Evolutionary conservation across 2,888 invertebrate genomes (phyloP), one percentile per base, ranked within the genome.

Genomic region (Lordiphosa andalusiaca): DNA sequence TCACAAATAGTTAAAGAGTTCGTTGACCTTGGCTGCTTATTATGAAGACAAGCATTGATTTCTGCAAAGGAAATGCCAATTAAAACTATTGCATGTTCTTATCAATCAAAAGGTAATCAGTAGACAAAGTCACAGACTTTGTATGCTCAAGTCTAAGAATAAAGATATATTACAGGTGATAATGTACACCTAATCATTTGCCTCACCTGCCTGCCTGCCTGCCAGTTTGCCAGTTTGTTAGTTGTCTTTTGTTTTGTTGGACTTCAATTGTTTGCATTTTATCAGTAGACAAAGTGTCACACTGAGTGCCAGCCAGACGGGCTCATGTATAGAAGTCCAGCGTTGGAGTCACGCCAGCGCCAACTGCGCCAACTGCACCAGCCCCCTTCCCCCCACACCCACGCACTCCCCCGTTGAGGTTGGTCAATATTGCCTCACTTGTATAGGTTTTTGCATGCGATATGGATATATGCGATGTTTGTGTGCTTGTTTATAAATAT

Each of bases 251-350:
- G 19, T 21, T 10, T 51, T 23, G n/a, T 56, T 66, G 59, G 60
- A 42, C 42, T 53, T 51, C 57, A 58, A 53, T 58, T 72, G 64
- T 63, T 57, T 61, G 76, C 62, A 49, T 59, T 69, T 58, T 84
- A 84, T 80, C 84, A 84, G 82, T 59, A 84, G 78, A 73, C 84
- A 73, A 70, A 73, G 82, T 77, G 78, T 71, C 81, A 81, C 84
- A 67, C 53, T 50, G 55, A 73, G 67, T 77, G 67, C 52, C 30
- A 7, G 7, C 67, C 67, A 64, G 62, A 62, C 62, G 41, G 41
- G 53, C 44, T 42, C 38, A 25, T 66, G 44, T 42, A 48, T 36
- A 37, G 7, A 56, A 63, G 52, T 48, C 51, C 62, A 65, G 51
- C 25, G 58, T 53, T 51, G 54, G 54, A 57, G 46, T 53, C 60